Percentiles rank a stretch among this genome's conserved stretches.
These are phyloP conservation scores for Falcunculus frontatus DNA, from an alignment of 2,113 vertebrate genomes.

Conservation along the genomic window DNA sequence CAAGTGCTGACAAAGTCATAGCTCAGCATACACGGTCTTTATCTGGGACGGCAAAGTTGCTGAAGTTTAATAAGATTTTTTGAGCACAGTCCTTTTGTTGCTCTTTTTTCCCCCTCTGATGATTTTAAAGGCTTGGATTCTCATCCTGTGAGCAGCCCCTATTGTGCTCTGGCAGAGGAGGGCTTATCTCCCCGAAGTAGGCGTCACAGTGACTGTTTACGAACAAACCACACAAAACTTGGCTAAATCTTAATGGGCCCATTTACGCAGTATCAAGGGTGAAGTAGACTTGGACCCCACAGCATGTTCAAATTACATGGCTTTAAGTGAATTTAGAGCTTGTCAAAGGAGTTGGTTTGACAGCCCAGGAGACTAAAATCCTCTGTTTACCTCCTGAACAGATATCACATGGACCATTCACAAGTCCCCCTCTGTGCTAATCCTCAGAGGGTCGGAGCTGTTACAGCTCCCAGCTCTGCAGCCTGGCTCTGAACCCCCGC, in stretches of 20 bases:
- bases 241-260: constrained; percentile 52
- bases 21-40: neutral
- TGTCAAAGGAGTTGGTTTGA: constrained; percentile 53
- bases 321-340: constrained; percentile 58
- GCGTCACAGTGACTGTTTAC: neutral
- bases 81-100: neutral
- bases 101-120: no score
- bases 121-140: neutral
- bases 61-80: neutral
- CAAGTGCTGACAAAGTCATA: neutral
- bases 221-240: constrained; percentile 45
- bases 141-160: neutral
- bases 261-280: constrained; percentile 50
- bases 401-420: constrained; percentile 49
- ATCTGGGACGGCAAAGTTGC: neutral
- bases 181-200: constrained; percentile 13
- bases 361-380: constrained; percentile 56
- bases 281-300: constrained; percentile 55
- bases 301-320: constrained; percentile 57
- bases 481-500: constrained; percentile 26
- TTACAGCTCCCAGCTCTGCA: neutral
- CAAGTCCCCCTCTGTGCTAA: constrained; percentile 54
- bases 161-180: constrained; percentile 24
- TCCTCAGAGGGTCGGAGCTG: neutral
- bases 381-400: constrained; percentile 58